Conservation (phyloP, 2,113 vertebrate species). For the Daboia siamensis region DNA sequence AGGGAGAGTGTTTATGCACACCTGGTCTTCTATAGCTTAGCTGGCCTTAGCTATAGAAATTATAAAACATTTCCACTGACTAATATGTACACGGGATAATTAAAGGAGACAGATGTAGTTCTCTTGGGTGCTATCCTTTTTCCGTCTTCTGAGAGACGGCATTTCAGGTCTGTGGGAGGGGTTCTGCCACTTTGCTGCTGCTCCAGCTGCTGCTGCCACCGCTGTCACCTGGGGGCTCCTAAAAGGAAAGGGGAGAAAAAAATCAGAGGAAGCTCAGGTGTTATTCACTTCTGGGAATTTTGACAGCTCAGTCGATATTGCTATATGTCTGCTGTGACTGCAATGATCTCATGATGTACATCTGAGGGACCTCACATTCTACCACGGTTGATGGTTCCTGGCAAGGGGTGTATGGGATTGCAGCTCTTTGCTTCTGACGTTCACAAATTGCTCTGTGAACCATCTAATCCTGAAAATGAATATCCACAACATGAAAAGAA, state of each 20-base stretch:
- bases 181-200: not conserved
- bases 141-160: not conserved
- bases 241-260: not conserved
- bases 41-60: not conserved
- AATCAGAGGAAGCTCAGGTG: not conserved
- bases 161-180: not conserved
- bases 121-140: not conserved
- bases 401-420: not conserved
- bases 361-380: not conserved
- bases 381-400: not conserved
- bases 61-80: not conserved
- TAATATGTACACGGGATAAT: not conserved
- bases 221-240: rapidly evolving
- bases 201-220: slow-evolving; percentile 2
- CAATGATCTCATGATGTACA: not conserved
- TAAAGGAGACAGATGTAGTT: slow-evolving; percentile 20
- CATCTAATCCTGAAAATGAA: not conserved
- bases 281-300: not conserved
- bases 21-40: not conserved
- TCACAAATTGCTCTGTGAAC: not conserved
- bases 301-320: not conserved
- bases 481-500: not conserved
- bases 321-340: not conserved
- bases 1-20: not conserved
- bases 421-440: not conserved